phyloP scores from a whole-genome alignment of 2,888 invertebrate genomes.

The Lathronympha strigana region DNA sequence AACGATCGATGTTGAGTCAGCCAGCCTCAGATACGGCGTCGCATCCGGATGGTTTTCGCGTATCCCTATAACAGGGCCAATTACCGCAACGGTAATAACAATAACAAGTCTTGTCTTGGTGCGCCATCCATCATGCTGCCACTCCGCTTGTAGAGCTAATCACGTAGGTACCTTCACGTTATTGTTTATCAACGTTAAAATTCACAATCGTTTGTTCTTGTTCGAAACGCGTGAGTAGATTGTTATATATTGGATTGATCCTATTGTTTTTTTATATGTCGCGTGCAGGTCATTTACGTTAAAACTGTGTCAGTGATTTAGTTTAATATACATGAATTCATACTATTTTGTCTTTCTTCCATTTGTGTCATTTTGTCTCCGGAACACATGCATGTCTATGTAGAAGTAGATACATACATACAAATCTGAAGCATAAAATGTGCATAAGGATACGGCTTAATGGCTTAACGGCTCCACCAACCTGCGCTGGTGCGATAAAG shows the following conservation, averaged over 20 bases:
- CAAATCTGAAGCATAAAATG: too few species aligned
- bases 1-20: not conserved
- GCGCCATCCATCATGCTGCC: constrained; percentile 42
- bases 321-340: too few species aligned
- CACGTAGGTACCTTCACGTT: constrained; percentile 34
- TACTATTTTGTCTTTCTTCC: too few species aligned
- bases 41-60: constrained; percentile 2
- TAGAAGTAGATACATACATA: too few species aligned
- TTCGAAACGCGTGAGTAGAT: constrained; percentile 15
- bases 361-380: too few species aligned
- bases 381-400: too few species aligned
- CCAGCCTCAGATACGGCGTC: not conserved
- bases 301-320: too few species aligned
- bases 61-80: constrained; percentile 17
- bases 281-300: too few species aligned
- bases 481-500: too few species aligned
- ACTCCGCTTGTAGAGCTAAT: constrained; percentile 41
- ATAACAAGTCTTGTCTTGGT: constrained; percentile 29
- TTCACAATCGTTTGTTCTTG: constrained; percentile 39
- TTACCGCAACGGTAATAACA: constrained; percentile 32
- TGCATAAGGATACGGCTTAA: too few species aligned
- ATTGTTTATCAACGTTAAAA: constrained; percentile 43
- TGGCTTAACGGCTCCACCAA: too few species aligned
- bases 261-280: not conserved
- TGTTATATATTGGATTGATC: constrained; percentile 6